Percentiles rank a stretch among this genome's conserved stretches.
phyloP scores from a whole-genome alignment of 2,797 vertebrate genomes.

The Pelodytes ibericus region DNA sequence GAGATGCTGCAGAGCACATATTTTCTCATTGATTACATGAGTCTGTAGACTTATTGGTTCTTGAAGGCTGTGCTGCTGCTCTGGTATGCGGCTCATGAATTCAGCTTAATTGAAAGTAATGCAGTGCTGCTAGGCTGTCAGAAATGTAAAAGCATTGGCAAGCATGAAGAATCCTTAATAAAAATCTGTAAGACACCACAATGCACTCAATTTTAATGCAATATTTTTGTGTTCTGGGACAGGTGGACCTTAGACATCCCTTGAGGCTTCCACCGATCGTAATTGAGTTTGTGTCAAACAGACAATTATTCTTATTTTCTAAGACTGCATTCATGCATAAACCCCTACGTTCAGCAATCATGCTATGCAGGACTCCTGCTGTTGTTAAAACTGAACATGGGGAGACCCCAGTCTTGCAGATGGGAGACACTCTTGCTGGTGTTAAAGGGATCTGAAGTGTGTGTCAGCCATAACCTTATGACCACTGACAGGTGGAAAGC shows the following conservation, averaged over 20 bases:
- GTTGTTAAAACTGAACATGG: too few species aligned
- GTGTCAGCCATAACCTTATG: too few species aligned
- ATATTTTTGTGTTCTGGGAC: background rate
- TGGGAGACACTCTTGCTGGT: too few species aligned
- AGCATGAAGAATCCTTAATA: conserved; percentile 22
- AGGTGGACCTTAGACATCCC: background rate
- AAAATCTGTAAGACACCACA: conserved; percentile 4
- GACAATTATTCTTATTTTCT: background rate
- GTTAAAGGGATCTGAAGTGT: too few species aligned
- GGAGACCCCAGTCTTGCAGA: too few species aligned
- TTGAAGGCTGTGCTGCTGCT: conserved; percentile 57
- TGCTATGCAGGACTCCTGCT: too few species aligned
- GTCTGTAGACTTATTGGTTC: conserved; percentile 61
- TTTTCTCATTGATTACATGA: conserved; percentile 57
- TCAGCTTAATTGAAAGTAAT: conserved; percentile 64
- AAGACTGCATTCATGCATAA: background rate
- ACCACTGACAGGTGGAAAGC: too few species aligned
- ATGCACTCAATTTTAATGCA: conserved; percentile 8
- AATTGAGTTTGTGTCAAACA: conserved; percentile 12
- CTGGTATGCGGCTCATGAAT: conserved; percentile 61
- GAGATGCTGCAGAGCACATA: conserved; percentile 58
- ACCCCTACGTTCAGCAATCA: background rate
- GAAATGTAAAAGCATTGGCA: conserved; percentile 54
- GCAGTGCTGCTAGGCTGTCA: conserved; percentile 59
- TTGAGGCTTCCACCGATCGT: background rate